Evolutionary conservation across 64 coral and sea anemone genomes (phyloP).

Genomic region (Hydrozoanthus tunicans): DNA sequence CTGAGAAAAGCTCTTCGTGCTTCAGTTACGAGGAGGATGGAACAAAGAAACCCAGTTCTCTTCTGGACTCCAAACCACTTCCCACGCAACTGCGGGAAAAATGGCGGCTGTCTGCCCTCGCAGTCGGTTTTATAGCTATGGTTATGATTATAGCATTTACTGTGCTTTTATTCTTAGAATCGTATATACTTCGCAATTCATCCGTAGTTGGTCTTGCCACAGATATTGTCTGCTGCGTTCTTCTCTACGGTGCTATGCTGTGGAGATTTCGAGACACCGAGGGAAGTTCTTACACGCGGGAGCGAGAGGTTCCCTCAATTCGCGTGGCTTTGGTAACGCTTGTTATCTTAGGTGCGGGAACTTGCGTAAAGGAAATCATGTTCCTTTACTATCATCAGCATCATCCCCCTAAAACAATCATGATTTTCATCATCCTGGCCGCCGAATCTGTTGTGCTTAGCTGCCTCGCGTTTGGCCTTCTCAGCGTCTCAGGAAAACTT

Average conservation of each 20-base stretch:
- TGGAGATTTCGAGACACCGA: constrained; percentile 16
- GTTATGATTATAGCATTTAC: neutral
- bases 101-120: no score
- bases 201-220: neutral
- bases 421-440: neutral
- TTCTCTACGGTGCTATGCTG: neutral
- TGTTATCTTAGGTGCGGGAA: neutral
- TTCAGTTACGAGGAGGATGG: constrained; percentile 8
- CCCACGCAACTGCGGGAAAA: no score
- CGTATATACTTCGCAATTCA: neutral
- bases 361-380: no score
- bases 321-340: neutral
- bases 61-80: neutral
- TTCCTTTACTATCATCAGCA: neutral
- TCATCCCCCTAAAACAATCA: neutral
- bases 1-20: neutral
- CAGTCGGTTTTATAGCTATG: neutral
- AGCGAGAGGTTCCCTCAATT: no score
- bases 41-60: neutral
- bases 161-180: no score
- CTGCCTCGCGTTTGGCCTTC: no score
- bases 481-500: neutral
- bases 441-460: neutral
- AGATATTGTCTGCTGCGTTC: neutral
- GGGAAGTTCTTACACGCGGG: neutral